A percentile compares a stretch with the other conserved stretches of the same genome.
Conservation (phyloP, 1,140 invertebrate genomes). For the Aphidius ervi region DNA sequence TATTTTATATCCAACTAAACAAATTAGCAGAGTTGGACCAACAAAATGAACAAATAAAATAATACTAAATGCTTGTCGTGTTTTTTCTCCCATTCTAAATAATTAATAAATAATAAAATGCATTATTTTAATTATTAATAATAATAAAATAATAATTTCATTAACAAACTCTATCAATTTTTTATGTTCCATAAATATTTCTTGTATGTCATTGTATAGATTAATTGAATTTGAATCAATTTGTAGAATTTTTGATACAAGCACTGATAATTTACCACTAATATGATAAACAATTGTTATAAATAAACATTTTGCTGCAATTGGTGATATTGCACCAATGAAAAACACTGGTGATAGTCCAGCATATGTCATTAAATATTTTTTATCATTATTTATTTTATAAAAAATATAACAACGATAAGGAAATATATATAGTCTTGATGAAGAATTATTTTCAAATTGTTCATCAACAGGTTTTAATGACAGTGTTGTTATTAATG, state of each 20-base stretch:
- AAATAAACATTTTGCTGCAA: no score
- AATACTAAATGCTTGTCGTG: slow-evolving; percentile 35
- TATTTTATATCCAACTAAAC: slow-evolving; percentile 42
- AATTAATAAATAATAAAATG: neutral
- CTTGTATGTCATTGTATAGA: slow-evolving; percentile 27
- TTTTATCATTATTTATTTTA: no score
- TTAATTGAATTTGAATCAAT: slow-evolving; percentile 23
- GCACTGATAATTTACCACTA: slow-evolving; percentile 39
- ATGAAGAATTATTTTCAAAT: no score
- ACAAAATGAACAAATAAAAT: slow-evolving; percentile 21
- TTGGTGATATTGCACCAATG: no score
- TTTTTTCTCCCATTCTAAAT: slow-evolving; percentile 36
- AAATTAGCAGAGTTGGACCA: slow-evolving; percentile 33
- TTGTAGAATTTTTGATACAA: slow-evolving; percentile 33
- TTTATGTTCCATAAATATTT: slow-evolving; percentile 30
- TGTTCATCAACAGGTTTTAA: neutral
- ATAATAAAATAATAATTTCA: no score
- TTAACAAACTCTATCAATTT: slow-evolving; percentile 33
- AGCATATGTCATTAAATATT: no score
- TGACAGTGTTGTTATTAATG: neutral
- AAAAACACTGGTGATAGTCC: no score
- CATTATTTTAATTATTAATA: neutral
- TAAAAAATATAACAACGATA: no score
- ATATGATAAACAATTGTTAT: slow-evolving; percentile 36
- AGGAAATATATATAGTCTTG: no score